These are phyloP conservation scores for Apis laboriosa DNA, from an alignment of 1,140 invertebrate species.

Conservation along the genomic window DNA sequence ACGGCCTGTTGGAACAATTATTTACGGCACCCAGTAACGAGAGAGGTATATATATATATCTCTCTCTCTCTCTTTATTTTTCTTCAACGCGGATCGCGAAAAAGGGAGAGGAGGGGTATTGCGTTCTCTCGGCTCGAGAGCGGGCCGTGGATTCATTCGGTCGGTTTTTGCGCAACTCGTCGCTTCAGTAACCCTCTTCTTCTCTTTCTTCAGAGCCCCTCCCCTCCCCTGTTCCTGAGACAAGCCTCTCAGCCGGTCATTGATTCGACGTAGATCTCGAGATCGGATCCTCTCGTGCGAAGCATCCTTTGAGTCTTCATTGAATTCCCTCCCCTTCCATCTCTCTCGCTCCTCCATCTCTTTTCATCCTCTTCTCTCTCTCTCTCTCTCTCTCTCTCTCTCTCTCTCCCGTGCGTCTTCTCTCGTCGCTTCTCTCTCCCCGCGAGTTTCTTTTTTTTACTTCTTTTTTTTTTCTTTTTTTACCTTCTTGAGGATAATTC, in stretches of 20 bases:
- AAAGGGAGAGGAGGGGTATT: neutral
- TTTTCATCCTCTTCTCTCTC: neutral
- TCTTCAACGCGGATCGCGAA: slow-evolving; percentile 5
- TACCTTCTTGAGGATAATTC: slow-evolving; percentile 2
- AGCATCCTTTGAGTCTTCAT: slow-evolving; percentile 57
- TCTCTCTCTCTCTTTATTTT: slow-evolving; percentile 20
- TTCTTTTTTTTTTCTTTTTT: neutral
- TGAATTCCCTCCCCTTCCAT: slow-evolving; percentile 44
- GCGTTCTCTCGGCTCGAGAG: neutral
- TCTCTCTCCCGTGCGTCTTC: neutral
- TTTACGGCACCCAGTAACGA: slow-evolving; percentile 28
- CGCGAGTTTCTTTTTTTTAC: neutral
- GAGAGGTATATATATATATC: too few relatives aligned
- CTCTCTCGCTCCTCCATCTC: neutral
- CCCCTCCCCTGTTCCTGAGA: slow-evolving; percentile 28
- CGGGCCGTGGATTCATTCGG: slow-evolving; percentile 49
- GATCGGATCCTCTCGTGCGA: slow-evolving; percentile 51
- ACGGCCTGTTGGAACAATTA: slow-evolving; percentile 37
- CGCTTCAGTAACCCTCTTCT: slow-evolving; percentile 48
- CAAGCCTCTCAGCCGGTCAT: slow-evolving; percentile 49
- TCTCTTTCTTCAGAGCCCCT: slow-evolving; percentile 8
- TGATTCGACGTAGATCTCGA: slow-evolving; percentile 52
- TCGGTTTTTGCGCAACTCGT: slow-evolving; percentile 52
- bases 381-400: neutral
- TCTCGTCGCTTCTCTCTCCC: neutral